Evolutionary conservation across 2,797 vertebrate species (phyloP).

Genomic region (Channallabes apus): DNA sequence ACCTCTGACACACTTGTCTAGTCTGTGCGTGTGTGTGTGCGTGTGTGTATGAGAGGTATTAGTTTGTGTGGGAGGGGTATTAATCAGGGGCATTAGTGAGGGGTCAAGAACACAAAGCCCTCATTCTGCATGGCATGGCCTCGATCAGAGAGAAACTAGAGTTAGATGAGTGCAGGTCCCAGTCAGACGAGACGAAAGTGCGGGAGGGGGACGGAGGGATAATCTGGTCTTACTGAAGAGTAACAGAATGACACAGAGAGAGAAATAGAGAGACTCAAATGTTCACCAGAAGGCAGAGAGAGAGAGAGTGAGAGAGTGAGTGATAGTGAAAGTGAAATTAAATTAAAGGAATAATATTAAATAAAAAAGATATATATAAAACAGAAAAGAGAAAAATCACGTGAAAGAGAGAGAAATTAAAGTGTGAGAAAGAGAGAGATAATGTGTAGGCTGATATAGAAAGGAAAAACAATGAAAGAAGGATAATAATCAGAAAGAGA

Average conservation of each 20-base stretch:
- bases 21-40: too few species aligned
- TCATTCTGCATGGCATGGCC: background rate
- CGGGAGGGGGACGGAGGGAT: background rate
- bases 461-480: too few species aligned
- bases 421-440: too few species aligned
- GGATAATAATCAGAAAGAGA: too few species aligned
- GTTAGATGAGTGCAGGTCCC: background rate
- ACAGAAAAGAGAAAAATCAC: too few species aligned
- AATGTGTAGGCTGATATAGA: too few species aligned
- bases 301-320: background rate
- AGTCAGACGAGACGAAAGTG: background rate
- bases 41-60: background rate
- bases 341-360: too few species aligned
- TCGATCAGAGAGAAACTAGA: constrained; percentile 4
- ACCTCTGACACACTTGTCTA: too few species aligned
- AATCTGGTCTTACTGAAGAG: constrained; percentile 1
- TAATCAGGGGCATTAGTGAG: constrained; percentile 16
- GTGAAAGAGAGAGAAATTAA: too few species aligned
- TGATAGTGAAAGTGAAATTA: background rate
- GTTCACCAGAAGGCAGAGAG: background rate
- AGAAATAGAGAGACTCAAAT: background rate
- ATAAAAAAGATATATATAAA: too few species aligned
- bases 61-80: constrained; percentile 4
- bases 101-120: constrained; percentile 11
- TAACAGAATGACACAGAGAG: background rate